Evolutionary conservation across 2,888 invertebrate genomes (phyloP).

Genomic region (Chrysina gloriosa): DNA sequence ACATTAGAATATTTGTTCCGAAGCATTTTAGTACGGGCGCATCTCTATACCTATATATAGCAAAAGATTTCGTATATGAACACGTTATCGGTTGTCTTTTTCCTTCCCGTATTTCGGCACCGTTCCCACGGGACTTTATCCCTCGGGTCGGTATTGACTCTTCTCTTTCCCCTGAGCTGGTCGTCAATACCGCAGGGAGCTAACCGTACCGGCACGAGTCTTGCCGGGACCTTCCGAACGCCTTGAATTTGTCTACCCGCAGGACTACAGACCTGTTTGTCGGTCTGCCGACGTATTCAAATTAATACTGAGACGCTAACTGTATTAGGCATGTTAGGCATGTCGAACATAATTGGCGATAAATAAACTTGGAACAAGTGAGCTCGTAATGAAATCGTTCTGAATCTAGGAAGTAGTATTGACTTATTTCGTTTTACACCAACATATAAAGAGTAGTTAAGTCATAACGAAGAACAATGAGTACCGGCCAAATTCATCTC

Average conservation of each 20-base stretch:
- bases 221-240: slow-evolving; percentile 54
- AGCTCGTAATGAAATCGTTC: neutral
- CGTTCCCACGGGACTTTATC: slow-evolving; percentile 63
- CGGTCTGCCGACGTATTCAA: slow-evolving; percentile 53
- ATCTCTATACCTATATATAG: slow-evolving; percentile 22
- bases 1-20: slow-evolving; percentile 42
- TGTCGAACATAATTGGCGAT: slow-evolving; percentile 27
- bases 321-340: slow-evolving; percentile 25
- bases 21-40: slow-evolving; percentile 28
- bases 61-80: slow-evolving; percentile 49
- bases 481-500: too few species aligned
- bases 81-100: slow-evolving; percentile 52
- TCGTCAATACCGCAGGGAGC: slow-evolving; percentile 70
- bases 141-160: slow-evolving; percentile 70
- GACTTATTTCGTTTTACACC: too few species aligned
- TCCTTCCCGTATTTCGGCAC: slow-evolving; percentile 50
- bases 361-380: neutral
- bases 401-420: too few species aligned
- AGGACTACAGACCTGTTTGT: slow-evolving; percentile 59
- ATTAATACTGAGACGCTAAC: slow-evolving; percentile 36
- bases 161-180: slow-evolving; percentile 68
- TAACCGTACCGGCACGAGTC: slow-evolving; percentile 59
- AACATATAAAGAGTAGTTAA: too few species aligned
- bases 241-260: slow-evolving; percentile 59
- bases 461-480: too few species aligned